Percentiles rank a stretch among this genome's conserved stretches.
phyloP scores from a whole-genome alignment of 2,888 invertebrate species.

The Amiota communis region DNA sequence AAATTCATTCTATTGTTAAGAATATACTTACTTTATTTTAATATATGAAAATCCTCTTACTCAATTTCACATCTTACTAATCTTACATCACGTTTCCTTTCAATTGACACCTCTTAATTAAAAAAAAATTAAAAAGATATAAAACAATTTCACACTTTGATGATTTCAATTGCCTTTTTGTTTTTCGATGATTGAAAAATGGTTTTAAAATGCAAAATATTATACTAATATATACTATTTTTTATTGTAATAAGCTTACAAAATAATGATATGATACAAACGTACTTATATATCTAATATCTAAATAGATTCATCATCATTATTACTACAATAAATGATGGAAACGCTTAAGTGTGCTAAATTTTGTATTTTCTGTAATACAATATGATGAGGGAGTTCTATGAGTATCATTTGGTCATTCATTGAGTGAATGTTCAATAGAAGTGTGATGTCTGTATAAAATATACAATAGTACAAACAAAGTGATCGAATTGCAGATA shows the following conservation, averaged over 20 bases:
- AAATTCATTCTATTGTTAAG: no score
- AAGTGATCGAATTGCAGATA: not conserved
- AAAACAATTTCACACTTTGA: not conserved
- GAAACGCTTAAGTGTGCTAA: not conserved
- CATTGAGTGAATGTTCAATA: not conserved
- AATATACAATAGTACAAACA: no score
- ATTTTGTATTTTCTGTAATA: no score
- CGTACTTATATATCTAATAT: conserved; percentile 24
- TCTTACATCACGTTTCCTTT: no score
- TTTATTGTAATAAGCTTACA: not conserved
- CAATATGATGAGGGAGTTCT: no score
- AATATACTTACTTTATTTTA: no score
- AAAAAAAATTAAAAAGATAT: not conserved
- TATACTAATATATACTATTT: not conserved
- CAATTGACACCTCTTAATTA: no score
- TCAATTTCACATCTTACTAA: no score
- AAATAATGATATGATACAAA: conserved; percentile 43
- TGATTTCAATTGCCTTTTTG: not conserved
- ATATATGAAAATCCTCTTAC: no score
- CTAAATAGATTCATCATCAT: no score
- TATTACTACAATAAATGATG: not conserved
- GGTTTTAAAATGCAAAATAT: not conserved
- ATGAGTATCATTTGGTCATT: not conserved
- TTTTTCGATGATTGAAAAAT: not conserved
- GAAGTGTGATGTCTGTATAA: not conserved